Base-by-base conservation (phyloP, 2,113 vertebrate genomes). In the Eira barbara region DNA sequence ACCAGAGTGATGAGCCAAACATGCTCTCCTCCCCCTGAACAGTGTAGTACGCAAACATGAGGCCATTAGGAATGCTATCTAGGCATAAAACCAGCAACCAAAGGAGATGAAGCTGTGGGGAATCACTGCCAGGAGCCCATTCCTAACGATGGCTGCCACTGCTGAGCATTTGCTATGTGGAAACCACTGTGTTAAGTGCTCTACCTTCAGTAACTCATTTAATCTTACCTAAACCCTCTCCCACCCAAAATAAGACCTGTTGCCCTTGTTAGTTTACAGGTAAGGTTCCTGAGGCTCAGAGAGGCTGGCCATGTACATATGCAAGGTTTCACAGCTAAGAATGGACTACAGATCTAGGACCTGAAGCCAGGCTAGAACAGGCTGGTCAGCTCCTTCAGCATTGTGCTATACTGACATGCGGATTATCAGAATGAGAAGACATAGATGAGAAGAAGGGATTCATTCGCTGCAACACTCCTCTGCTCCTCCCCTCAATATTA, bases 351-450 rank as follows among this genome's bases (percentile, higher is more conserved):
- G 27, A 57, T 20, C 4, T 18, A 29, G 29, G 25, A 65, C 42
- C 20, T 45, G 27, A 80, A 86, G 34, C 71, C 39, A 20, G 31
- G 25, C 31, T 49, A 20, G 47, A 49, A 6, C 1, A 17, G 20
- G 47, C 25, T 65, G 59, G 31, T n/a, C 17, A 7, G 31, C 65
- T n/a, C 65, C 52, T 23, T 91, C 10, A 18, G 29, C 18, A 12
- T 39, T 29, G 11, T 25, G 42, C 39, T 39, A 6, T 11, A 10
- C 0, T 17, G 47, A 14, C 2, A 13, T 2, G 34, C 3, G 0
- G 39, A 52, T 67, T 45, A 65, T 85, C 55, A 86, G 45, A 59
- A 13, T 76, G n/a, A 31, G 7, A 39, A 6, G 27, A 31, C 20
- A 18, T 2, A 15, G 39, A 55, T 34, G 12, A 76, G 15, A 31